Conservation (phyloP, 92 coral and sea anemone genomes). For the Phenganax subtilis region DNA sequence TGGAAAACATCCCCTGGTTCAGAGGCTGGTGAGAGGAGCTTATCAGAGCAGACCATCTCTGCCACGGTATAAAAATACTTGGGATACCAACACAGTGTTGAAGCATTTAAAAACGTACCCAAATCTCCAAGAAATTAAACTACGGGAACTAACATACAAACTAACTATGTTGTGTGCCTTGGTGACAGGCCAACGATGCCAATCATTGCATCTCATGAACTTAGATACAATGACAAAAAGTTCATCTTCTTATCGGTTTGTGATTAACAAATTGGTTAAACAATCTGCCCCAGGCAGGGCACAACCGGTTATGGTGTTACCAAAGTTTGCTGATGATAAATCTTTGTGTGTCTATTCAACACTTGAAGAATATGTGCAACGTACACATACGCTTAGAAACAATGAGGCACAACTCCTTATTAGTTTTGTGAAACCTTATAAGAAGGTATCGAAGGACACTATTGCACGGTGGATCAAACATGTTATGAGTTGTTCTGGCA, state of each 20-base stretch:
- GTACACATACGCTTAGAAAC: slow-evolving; percentile 15
- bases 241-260: slow-evolving; percentile 14
- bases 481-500: slow-evolving; percentile 43
- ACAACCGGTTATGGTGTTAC: slow-evolving; percentile 19
- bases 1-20: slow-evolving; percentile 45
- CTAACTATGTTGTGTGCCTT: slow-evolving; percentile 43
- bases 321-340: slow-evolving; percentile 8
- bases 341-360: not conserved
- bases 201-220: slow-evolving; percentile 41
- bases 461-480: slow-evolving; percentile 21
- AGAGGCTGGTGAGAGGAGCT: slow-evolving; percentile 35
- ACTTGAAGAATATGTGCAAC: not conserved
- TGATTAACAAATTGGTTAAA: slow-evolving; percentile 25
- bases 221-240: slow-evolving; percentile 7
- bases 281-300: slow-evolving; percentile 31
- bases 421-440: not conserved
- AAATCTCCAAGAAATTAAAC: slow-evolving; percentile 1
- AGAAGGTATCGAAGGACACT: slow-evolving; percentile 22
- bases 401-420: slow-evolving; percentile 9
- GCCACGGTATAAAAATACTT: slow-evolving; percentile 37
- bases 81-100: slow-evolving; percentile 43
- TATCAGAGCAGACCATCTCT: slow-evolving; percentile 40
- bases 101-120: slow-evolving; percentile 31
- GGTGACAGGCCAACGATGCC: slow-evolving; percentile 44
- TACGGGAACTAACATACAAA: slow-evolving; percentile 43